Evolutionary conservation across 2,888 invertebrate species (phyloP).

Genomic region (Pterostichus niger): DNA sequence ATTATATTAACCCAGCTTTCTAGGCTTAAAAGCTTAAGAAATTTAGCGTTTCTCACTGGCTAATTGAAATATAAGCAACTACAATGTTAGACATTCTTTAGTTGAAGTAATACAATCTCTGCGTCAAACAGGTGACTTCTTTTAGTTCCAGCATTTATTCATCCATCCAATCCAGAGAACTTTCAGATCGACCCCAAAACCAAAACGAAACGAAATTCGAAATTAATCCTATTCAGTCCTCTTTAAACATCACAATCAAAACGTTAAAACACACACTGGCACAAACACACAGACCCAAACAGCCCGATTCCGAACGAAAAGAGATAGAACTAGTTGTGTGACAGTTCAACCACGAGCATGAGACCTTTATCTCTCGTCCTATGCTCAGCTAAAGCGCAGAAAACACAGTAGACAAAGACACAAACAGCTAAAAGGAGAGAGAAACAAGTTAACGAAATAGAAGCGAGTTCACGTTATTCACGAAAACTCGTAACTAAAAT

Average conservation of each 20-base stretch:
- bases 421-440: conserved; percentile 1
- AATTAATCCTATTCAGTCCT: conserved; percentile 44
- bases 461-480: conserved; percentile 44
- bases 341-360: conserved; percentile 32
- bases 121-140: not conserved
- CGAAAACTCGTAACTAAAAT: conserved; percentile 47
- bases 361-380: conserved; percentile 32
- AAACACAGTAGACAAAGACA: conserved; percentile 9
- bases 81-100: no score
- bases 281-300: conserved; percentile 10
- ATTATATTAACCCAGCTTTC: no score
- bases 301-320: conserved; percentile 9
- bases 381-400: conserved; percentile 2
- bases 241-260: conserved; percentile 47
- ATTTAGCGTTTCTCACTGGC: no score
- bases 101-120: no score
- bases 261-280: conserved; percentile 28
- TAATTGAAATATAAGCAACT: no score
- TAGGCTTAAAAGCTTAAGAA: no score
- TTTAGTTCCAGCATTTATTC: not conserved
- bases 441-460: conserved; percentile 30
- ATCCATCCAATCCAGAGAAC: conserved; percentile 1
- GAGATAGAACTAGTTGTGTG: conserved; percentile 43
- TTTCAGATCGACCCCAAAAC: not conserved
- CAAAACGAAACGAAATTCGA: conserved; percentile 33